A percentile compares a stretch with the other conserved stretches of the same genome.
phyloP scores from a whole-genome alignment of 30 jellyfish, hydroid and myxozoan genomes.

The Aurelia aurita region DNA sequence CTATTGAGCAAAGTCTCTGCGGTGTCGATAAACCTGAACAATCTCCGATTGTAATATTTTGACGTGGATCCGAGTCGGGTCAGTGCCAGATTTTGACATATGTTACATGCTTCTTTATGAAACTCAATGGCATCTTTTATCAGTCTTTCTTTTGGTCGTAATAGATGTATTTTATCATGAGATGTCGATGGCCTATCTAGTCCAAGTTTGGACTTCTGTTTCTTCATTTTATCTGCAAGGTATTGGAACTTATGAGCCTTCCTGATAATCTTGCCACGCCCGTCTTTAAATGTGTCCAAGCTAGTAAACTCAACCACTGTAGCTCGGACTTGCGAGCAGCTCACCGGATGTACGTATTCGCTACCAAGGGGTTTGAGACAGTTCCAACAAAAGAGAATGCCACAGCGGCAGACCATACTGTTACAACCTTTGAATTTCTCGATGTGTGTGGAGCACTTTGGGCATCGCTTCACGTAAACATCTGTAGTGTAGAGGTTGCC shows the following conservation, averaged over 20 bases:
- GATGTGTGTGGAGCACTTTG: background rate
- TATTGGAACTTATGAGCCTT: background rate
- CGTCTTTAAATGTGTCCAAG: background rate
- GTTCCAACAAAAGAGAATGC: background rate
- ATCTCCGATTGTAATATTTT: background rate
- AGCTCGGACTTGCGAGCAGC: background rate
- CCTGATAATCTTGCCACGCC: background rate
- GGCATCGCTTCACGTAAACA: background rate
- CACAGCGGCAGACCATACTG: background rate
- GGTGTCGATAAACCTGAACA: background rate
- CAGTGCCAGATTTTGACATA: background rate
- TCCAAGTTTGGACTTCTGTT: background rate
- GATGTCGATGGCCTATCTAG: background rate
- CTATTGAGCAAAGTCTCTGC: no score
- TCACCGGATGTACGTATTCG: background rate
- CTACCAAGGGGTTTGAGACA: background rate
- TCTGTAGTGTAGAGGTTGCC: background rate
- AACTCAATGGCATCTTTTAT: slow-evolving; percentile 1
- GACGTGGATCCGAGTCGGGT: background rate
- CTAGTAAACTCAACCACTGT: background rate
- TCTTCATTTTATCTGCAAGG: background rate
- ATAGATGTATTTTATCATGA: background rate
- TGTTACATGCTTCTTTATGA: background rate
- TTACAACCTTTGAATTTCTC: background rate
- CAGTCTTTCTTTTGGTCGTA: background rate